These are phyloP conservation scores for Myioborus miniatus DNA, from an alignment of 2,797 vertebrate genomes.

Conservation along the genomic window DNA sequence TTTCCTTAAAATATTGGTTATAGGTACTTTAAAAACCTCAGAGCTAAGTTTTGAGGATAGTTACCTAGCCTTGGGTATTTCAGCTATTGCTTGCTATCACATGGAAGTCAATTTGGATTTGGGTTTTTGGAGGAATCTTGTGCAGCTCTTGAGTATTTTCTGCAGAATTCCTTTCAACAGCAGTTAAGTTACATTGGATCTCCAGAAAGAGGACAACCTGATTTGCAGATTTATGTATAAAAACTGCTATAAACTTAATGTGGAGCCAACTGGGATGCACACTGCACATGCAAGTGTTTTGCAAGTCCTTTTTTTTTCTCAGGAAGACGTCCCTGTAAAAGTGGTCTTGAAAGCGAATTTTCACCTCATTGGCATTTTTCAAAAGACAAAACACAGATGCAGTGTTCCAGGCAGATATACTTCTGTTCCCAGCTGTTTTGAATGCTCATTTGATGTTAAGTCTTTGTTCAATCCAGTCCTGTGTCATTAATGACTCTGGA, in stretches of 20 bases:
- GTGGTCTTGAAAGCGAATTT: not conserved
- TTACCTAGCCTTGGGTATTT: not conserved
- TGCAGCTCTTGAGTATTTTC: not conserved
- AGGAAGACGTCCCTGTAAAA: not conserved
- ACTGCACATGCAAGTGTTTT: not conserved
- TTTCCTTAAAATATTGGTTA: not conserved
- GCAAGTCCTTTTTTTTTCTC: not conserved
- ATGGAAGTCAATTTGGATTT: not conserved
- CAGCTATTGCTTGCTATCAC: not conserved
- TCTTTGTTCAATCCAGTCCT: constrained; percentile 47
- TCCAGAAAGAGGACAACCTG: not conserved
- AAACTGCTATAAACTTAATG: not conserved
- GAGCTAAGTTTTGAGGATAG: not conserved
- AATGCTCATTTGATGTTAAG: constrained; percentile 42
- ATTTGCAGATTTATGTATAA: not conserved
- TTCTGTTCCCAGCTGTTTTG: constrained; percentile 36
- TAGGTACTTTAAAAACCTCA: not conserved
- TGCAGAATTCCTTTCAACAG: not conserved
- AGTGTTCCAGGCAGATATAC: constrained; percentile 22
- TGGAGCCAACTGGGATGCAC: not conserved
- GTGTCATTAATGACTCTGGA: constrained; percentile 37
- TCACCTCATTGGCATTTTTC: not conserved
- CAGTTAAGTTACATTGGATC: not conserved
- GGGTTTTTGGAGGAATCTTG: not conserved
- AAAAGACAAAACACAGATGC: constrained; percentile 3